Conservation (phyloP, 2,113 vertebrate genomes). For the Glaucidium brasilianum region DNA sequence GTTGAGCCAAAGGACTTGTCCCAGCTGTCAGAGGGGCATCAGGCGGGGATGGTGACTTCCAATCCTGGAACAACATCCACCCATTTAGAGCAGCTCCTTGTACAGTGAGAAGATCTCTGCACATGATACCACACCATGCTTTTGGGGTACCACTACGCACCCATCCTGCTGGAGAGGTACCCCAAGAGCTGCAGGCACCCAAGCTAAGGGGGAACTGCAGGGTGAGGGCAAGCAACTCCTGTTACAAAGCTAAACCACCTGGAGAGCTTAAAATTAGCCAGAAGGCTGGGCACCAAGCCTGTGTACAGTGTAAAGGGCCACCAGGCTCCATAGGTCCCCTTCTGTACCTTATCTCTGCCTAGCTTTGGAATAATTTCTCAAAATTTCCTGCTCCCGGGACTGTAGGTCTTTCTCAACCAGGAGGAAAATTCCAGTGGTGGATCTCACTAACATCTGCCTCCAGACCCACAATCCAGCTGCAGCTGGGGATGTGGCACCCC, state of each 20-base stretch:
- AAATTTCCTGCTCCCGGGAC: not conserved
- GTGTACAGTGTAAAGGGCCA: accelerated
- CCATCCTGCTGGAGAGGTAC: not conserved
- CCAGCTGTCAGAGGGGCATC: not conserved
- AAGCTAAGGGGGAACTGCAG: not conserved
- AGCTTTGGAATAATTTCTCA: not conserved
- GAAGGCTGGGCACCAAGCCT: not conserved
- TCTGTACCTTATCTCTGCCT: not conserved
- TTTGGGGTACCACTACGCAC: not conserved
- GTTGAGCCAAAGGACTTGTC: not conserved
- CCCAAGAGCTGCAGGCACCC: not conserved
- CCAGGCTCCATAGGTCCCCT: not conserved
- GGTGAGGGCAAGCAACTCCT: not conserved
- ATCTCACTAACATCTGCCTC: not conserved
- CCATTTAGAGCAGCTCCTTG: not conserved
- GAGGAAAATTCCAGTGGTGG: not conserved
- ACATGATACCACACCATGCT: not conserved
- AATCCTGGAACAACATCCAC: conserved; percentile 56
- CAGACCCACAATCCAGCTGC: not conserved
- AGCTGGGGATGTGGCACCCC: not conserved
- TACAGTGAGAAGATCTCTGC: not conserved
- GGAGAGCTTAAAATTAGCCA: not conserved
- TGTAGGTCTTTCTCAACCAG: not conserved
- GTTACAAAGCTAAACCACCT: not conserved
- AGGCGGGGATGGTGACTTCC: not conserved